These are phyloP conservation scores for Chiloscyllium plagiosum DNA, from an alignment of 2,113 vertebrate species.

Conservation along the genomic window DNA sequence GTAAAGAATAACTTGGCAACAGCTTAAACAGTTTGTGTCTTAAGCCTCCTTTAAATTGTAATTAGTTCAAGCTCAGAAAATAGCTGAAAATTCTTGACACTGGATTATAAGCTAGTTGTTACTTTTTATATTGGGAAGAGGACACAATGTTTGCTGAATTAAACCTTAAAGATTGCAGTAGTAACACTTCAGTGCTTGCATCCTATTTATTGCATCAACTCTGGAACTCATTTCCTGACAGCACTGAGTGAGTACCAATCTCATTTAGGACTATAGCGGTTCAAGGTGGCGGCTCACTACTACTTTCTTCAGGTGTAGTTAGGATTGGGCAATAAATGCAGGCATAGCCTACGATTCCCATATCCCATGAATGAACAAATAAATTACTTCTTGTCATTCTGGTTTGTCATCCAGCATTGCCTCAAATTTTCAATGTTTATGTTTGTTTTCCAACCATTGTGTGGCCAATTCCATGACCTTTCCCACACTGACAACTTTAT, in stretches of 20 bases:
- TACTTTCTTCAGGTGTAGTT: no score
- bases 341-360: no score
- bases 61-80: conserved; percentile 38
- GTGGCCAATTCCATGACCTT: background rate
- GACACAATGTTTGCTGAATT: background rate
- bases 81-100: conserved; percentile 26
- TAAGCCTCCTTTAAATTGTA: conserved; percentile 38
- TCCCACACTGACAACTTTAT: background rate
- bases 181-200: background rate
- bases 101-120: conserved; percentile 26
- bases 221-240: no score
- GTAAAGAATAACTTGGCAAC: conserved; percentile 37
- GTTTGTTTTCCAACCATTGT: background rate
- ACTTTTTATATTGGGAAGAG: conserved; percentile 13
- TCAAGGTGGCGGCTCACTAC: no score
- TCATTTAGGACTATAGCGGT: no score
- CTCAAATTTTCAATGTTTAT: background rate
- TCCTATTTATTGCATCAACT: background rate
- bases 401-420: background rate
- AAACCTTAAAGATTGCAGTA: background rate
- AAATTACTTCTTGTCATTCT: background rate
- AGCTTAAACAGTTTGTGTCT: conserved; percentile 37
- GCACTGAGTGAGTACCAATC: no score
- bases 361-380: no score
- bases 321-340: no score